A percentile compares a stretch with the other conserved stretches of the same genome.
Evolutionary conservation across 2,113 vertebrate genomes (phyloP).

Genomic region (Suricata suricatta): DNA sequence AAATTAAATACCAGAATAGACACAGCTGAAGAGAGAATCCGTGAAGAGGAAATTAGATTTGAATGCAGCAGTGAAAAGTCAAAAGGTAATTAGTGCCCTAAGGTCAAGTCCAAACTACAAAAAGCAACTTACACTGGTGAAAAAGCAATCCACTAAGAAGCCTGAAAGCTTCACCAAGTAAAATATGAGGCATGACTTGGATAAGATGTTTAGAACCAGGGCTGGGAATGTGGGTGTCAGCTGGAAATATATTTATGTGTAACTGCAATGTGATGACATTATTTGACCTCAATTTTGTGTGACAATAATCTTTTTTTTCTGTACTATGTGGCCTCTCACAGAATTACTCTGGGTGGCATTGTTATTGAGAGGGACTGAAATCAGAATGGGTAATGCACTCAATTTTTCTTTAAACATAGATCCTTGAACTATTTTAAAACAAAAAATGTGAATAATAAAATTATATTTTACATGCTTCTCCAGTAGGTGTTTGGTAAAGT

Average conservation of each 20-base stretch:
- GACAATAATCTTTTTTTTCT: neutral
- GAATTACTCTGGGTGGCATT: neutral
- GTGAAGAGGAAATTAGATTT: constrained; percentile 23
- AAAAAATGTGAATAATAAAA: neutral
- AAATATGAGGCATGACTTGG: neutral
- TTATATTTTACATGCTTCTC: neutral
- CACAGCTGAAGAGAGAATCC: constrained; percentile 28
- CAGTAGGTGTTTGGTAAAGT: neutral
- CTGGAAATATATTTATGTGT: neutral
- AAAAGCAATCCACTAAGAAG: neutral
- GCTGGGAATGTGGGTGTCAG: neutral
- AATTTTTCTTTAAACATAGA: neutral
- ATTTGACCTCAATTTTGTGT: neutral
- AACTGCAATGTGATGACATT: neutral
- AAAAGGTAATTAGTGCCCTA: neutral
- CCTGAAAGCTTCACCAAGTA: neutral
- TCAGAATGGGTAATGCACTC: neutral
- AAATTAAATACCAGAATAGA: neutral
- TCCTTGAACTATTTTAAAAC: neutral
- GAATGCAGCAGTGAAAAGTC: neutral
- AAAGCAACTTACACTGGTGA: neutral
- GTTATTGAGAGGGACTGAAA: neutral
- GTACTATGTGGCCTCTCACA: neutral
- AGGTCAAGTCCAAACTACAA: neutral
- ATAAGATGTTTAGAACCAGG: neutral